Base-by-base conservation (phyloP, 1,140 invertebrate genomes). In the Dendrolimus kikuchii region DNA sequence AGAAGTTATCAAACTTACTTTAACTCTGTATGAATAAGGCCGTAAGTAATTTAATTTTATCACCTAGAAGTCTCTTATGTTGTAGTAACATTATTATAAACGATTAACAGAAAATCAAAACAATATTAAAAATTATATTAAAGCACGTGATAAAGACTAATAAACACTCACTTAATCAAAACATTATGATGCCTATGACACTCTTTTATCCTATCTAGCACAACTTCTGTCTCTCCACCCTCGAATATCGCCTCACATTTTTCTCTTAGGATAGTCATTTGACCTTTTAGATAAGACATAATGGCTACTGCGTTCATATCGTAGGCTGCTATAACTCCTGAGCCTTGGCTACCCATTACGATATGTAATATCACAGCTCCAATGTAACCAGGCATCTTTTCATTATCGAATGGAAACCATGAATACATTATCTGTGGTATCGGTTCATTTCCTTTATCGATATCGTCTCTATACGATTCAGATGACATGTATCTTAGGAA, bases 361-460 rank as follows among this genome's bases (percentile, higher is more conserved):
- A 73, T 45, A 8, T 83, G 77, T 37, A 74, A 43, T 0, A 67
- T 10, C 7, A 65, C 51, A 10, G 57, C 51, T 5, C 60, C 47
- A 4, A 66, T 42, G 45, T 74, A 83, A 2, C 77, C 78, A 2
- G 71, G 74, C 58, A 69, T 68, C 49, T 61, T 62, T 2, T 52
- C 58, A 9, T 71, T 67, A 50, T 83, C 66, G 43, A 80, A 77
- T 5, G 80, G 80, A 58, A 81, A 72, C 73, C 78, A 83, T 1
- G 77, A 77, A 55, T 60, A 65, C 7, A 81, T 45, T 42, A 83
- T 78, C 48, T 75, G 69, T 0, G 76, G 73, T 48, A 66, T 71
- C 2, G 68, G 57, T 38, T 73, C 69, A 1, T 49, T 58, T 0
- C 68, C 73, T 46, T 59, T 56, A 40, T 43, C 49, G 9, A 81